Evolutionary conservation across 2,113 vertebrate genomes (phyloP), one percentile per base, ranked within the genome.

Genomic region (Camelus bactrianus): DNA sequence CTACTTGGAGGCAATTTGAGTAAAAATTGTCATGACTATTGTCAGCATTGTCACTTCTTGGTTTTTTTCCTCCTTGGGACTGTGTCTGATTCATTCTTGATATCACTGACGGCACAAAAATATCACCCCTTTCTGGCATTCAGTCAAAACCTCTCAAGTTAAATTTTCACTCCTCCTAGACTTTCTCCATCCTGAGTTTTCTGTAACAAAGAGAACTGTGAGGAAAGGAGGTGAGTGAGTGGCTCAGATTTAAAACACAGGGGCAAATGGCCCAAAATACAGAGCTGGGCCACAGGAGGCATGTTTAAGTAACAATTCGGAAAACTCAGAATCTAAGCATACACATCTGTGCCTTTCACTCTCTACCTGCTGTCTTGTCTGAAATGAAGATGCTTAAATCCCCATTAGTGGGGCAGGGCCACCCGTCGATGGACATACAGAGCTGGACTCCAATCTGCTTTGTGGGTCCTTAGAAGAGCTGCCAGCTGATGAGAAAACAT

Each of bases 361-460:
- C 69, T 96, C 89, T 87, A 97, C 95, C 97, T 97, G 94, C 96
- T 97, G 95, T 93, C 97, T 81, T 32, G 72, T 52, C 83, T 72
- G 65, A 86, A 86, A 96, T 46, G 86, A 96, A 96, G 93, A 96
- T 58, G 24, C 91, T 97, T 97, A 97, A 98, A 96, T 96, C 56
- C n/a, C 83, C 97, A 97, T 96, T 97, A 94, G 91, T 17, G 24
- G 56, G 79, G 48, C 26, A 83, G 54, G 82, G 69, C 89, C 32
- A 81, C 91, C 56, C 89, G 81, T 79, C 93, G 97, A 62, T 38
- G 86, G 86, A 58, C 80, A 93, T 84, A 24, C 52, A 84, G 95
- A 79, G 89, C 70, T n/a, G 75, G 89, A 93, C 58, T 62, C 94
- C 95, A 94, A 64, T 95, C 91, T 97, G 95, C 96, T 58, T 28